Evolutionary conservation across 2,888 invertebrate species (phyloP), one percentile per base, ranked within the genome.

Genomic region (Oligia latruncula): DNA sequence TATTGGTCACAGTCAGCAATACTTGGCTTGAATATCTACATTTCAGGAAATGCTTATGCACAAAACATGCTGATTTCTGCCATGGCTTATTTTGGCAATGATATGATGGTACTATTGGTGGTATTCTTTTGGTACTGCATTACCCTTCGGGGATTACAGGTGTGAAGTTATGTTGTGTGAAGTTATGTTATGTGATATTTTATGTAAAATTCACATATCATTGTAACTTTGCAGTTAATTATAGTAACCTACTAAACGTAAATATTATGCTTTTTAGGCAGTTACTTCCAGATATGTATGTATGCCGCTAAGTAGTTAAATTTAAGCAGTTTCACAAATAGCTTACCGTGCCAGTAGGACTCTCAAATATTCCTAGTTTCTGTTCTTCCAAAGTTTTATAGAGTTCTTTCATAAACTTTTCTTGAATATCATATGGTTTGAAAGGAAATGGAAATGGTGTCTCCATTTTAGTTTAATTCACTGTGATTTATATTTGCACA

Each of bases 351-450:
- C 99, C 99, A 23, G 99, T 99, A 17, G 99, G 99, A 94, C 99
- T 99, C 95, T 99, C 99, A 95, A 99, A 99, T 87, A 99, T 99
- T n/a, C 99, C 99, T 67, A 99, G 96, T 93, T 98, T 98, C 49
- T 97, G 97, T 67, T 97, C 96, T 92, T 99, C 98, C 79, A 99
- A 95, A 35, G 98, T 98, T 52, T 91, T 90, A 93, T 99, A 99
- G 11, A 99, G 95, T 81, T 98, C 97, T 89, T 96, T 97, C 99
- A 99, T 99, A 93, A 99, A 98, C 86, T 98, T 97, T 89, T 97
- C 96, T 96, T 99, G 99, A 89, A 99, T 99, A n/a, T 97, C 92
- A 92, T 99, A 99, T 0, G 99, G 99, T 87, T 97, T 94, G 94
- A 98, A 99, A 0, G 99, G 99, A 96, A 99, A 99, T 55, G 97